A percentile compares a stretch with the other conserved stretches of the same genome.
phyloP scores from a whole-genome alignment of 2,888 invertebrate genomes.

The Aplocera efformata region DNA sequence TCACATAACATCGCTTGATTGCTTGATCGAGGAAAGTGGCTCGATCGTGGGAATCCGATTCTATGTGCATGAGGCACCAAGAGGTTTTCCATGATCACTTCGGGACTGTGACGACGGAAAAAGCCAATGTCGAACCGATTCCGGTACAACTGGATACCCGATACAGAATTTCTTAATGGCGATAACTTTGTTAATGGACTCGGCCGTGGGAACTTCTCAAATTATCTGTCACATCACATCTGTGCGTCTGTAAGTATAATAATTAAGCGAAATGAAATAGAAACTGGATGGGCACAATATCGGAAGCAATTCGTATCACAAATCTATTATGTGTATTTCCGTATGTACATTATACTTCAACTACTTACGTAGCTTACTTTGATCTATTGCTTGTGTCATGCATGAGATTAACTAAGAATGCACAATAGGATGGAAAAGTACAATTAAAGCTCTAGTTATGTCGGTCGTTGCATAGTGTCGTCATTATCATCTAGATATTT shows the following conservation, averaged over 20 bases:
- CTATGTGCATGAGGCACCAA: constrained; percentile 64
- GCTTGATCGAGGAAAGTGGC: constrained; percentile 51
- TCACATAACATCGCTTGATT: constrained; percentile 44
- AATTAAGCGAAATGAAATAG: no score
- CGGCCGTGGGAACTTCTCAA: constrained; percentile 35
- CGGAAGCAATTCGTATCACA: no score
- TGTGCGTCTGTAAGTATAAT: background rate
- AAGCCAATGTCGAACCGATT: constrained; percentile 47
- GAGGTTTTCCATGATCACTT: constrained; percentile 59
- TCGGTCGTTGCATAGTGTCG: no score
- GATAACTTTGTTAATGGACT: constrained; percentile 38
- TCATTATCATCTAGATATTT: no score
- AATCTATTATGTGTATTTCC: no score
- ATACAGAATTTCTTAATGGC: constrained; percentile 51
- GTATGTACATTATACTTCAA: no score
- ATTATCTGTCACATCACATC: constrained; percentile 11
- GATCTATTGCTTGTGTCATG: background rate
- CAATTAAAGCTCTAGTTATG: constrained; percentile 1
- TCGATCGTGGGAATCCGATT: constrained; percentile 71
- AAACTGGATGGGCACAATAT: no score
- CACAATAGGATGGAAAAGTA: constrained; percentile 10
- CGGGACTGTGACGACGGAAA: constrained; percentile 43
- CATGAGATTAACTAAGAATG: constrained; percentile 6
- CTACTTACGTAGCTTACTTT: background rate
- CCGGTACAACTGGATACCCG: constrained; percentile 43